Evolutionary conservation across 1,140 invertebrate species (phyloP).

Genomic region (Zaprionus kolodkinae): DNA sequence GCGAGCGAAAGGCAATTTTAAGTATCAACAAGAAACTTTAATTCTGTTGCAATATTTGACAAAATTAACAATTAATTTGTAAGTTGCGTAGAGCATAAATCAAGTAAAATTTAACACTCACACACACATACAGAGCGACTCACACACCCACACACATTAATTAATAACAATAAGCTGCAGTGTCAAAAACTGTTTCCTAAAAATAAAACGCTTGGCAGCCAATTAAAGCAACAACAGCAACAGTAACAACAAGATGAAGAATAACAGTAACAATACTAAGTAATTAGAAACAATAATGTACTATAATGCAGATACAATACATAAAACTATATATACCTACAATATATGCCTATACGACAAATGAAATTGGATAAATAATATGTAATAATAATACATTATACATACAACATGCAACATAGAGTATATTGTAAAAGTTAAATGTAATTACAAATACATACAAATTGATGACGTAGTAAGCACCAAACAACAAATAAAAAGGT

Average conservation of each 20-base stretch:
- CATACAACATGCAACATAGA: slow-evolving; percentile 54
- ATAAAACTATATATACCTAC: slow-evolving; percentile 77
- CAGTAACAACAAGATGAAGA: slow-evolving; percentile 36
- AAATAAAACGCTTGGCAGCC: slow-evolving; percentile 66
- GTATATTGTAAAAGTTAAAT: slow-evolving; percentile 78
- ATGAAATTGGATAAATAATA: slow-evolving; percentile 68
- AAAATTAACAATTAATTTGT: slow-evolving; percentile 55
- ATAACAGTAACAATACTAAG: slow-evolving; percentile 78
- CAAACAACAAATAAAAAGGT: slow-evolving; percentile 74
- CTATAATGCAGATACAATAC: slow-evolving; percentile 81
- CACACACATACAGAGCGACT: slow-evolving; percentile 16
- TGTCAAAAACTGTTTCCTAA: slow-evolving; percentile 60
- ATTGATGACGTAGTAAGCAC: slow-evolving; percentile 78
- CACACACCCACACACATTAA: slow-evolving; percentile 39
- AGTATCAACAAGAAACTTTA: slow-evolving; percentile 44
- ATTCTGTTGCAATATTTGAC: slow-evolving; percentile 75
- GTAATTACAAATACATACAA: slow-evolving; percentile 71
- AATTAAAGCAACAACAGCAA: slow-evolving; percentile 44
- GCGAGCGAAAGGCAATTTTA: slow-evolving; percentile 67
- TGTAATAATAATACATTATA: slow-evolving; percentile 33
- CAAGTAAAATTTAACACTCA: slow-evolving; percentile 30
- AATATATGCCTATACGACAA: slow-evolving; percentile 78
- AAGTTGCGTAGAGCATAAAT: slow-evolving; percentile 64
- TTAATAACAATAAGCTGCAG: slow-evolving; percentile 51
- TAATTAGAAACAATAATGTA: slow-evolving; percentile 82